Conservation (phyloP, 2,888 invertebrate species). For the Yponomeuta malinellus region DNA sequence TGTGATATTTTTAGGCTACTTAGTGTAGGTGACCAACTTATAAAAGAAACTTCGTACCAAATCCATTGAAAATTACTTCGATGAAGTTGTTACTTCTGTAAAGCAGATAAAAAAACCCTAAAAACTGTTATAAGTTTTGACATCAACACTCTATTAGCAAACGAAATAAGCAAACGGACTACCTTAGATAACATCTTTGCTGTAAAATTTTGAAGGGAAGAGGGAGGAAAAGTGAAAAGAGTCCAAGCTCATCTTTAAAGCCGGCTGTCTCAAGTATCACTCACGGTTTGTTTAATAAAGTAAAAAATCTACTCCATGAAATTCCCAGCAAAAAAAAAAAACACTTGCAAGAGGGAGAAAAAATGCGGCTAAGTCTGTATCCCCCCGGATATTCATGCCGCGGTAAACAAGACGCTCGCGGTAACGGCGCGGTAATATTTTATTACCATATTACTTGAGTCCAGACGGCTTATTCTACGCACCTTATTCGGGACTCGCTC, state of each 20-base stretch:
- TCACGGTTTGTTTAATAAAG: slow-evolving; percentile 12
- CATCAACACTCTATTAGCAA: no score
- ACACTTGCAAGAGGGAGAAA: slow-evolving; percentile 14
- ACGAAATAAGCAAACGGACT: no score
- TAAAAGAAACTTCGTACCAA: no score
- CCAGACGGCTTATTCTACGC: slow-evolving; percentile 9
- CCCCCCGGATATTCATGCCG: slow-evolving; percentile 17
- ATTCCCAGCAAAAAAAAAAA: slow-evolving; percentile 7
- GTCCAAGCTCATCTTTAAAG: neutral
- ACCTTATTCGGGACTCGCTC: slow-evolving; percentile 6
- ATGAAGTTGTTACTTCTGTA: no score
- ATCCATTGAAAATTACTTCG: no score
- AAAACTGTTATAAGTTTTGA: no score
- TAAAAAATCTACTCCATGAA: slow-evolving; percentile 18
- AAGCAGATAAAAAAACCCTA: no score
- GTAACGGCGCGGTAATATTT: slow-evolving; percentile 24
- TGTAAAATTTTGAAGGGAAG: no score
- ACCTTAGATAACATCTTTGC: no score
- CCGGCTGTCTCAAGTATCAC: slow-evolving; percentile 3
- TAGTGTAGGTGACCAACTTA: no score
- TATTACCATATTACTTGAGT: slow-evolving; percentile 22
- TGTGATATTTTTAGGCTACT: no score
- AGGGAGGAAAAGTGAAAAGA: neutral
- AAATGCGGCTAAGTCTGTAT: slow-evolving; percentile 21
- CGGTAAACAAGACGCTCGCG: slow-evolving; percentile 23